These are phyloP conservation scores for Halocynthia aurantium DNA, from an alignment of 23 tunicate genomes.

Conservation along the genomic window DNA sequence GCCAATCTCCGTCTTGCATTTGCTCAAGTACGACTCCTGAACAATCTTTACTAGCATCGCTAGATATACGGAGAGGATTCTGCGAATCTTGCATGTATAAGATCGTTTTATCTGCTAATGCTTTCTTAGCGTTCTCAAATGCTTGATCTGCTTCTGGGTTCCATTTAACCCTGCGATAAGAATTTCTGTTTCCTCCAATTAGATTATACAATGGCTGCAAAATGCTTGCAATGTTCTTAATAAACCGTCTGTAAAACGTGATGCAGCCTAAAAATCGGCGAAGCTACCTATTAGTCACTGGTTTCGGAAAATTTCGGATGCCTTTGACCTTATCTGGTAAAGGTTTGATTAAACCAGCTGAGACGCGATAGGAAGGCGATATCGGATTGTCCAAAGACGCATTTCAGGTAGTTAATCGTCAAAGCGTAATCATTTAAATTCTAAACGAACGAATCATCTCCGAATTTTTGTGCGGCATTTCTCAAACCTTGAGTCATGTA, in stretches of 20 bases:
- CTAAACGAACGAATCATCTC: too few relatives aligned
- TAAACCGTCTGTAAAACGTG: neutral
- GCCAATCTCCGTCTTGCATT: neutral
- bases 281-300: constrained; percentile 1
- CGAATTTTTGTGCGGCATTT: neutral
- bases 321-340: neutral
- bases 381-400: neutral
- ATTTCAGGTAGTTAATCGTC: neutral
- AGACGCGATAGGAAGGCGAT: neutral
- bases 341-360: neutral
- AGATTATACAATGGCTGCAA: neutral
- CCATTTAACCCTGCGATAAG: neutral
- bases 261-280: constrained; percentile 1
- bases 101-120: neutral
- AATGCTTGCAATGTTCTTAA: neutral
- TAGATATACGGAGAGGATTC: neutral
- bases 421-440: constrained; percentile 1
- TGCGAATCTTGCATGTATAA: neutral
- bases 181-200: neutral
- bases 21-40: constrained; percentile 11
- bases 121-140: neutral
- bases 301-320: neutral
- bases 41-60: neutral
- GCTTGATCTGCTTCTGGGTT: constrained; percentile 5
- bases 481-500: neutral